Conservation (phyloP, 2,888 invertebrate genomes). For the Volucella inflata region DNA sequence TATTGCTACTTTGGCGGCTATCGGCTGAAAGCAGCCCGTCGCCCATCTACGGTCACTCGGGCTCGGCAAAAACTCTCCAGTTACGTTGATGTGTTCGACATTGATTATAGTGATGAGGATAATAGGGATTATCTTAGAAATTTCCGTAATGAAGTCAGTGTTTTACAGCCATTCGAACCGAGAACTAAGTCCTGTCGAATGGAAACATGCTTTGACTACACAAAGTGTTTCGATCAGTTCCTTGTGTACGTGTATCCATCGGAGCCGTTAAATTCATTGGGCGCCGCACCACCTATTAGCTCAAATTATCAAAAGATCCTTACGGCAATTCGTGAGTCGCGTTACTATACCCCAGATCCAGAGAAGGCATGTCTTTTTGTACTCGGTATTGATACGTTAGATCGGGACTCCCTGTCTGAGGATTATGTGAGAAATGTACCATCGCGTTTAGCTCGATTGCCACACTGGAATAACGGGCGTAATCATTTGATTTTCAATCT, state of each 20-base stretch:
- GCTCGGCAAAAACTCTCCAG: slow-evolving; percentile 79
- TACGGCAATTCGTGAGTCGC: slow-evolving; percentile 94
- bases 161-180: slow-evolving; percentile 19
- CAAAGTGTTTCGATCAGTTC: slow-evolving; percentile 91
- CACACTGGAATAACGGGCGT: slow-evolving; percentile 95
- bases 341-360: slow-evolving; percentile 95
- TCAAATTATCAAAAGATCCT: slow-evolving; percentile 96
- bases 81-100: slow-evolving; percentile 48
- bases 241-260: slow-evolving; percentile 95
- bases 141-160: slow-evolving; percentile 38
- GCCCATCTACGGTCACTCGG: slow-evolving; percentile 82
- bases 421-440: slow-evolving; percentile 96
- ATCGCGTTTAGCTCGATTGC: slow-evolving; percentile 89
- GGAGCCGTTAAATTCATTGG: slow-evolving; percentile 86
- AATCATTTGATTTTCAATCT: slow-evolving; percentile 99
- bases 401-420: slow-evolving; percentile 96
- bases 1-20: slow-evolving; percentile 91
- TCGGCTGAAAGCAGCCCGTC: slow-evolving; percentile 86
- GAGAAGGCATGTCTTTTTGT: slow-evolving; percentile 97
- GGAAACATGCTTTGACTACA: slow-evolving; percentile 97
- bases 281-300: slow-evolving; percentile 87
- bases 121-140: slow-evolving; percentile 65
- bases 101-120: slow-evolving; percentile 72
- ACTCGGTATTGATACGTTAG: slow-evolving; percentile 96
- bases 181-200: slow-evolving; percentile 88